phyloP scores from a whole-genome alignment of 2,888 invertebrate species.

The Aromia moschata region DNA sequence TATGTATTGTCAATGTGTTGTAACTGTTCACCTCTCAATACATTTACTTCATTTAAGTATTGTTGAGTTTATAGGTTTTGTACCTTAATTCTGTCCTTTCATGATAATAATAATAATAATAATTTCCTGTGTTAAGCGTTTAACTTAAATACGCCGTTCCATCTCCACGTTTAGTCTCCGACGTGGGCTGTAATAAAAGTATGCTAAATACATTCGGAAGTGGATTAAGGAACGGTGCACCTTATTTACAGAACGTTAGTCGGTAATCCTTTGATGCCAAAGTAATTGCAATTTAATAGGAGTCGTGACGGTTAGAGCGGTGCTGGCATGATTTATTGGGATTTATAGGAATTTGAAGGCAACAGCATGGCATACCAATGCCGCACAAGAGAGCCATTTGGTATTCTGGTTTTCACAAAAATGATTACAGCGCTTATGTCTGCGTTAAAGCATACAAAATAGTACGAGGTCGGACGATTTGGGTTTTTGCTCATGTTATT shows the following conservation, averaged over 20 bases:
- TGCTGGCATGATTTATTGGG: slow-evolving; percentile 25
- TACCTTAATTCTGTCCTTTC: too few species aligned
- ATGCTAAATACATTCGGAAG: slow-evolving; percentile 9
- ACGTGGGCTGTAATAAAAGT: background rate
- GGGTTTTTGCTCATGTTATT: too few species aligned
- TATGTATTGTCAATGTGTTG: too few species aligned
- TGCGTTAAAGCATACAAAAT: too few species aligned
- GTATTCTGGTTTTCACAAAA: slow-evolving; percentile 1
- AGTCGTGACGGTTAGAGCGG: slow-evolving; percentile 22
- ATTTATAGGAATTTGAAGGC: slow-evolving; percentile 9
- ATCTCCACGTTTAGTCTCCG: too few species aligned
- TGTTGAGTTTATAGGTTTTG: too few species aligned
- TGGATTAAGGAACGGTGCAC: slow-evolving; percentile 12
- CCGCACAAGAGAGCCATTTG: background rate
- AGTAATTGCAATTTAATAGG: slow-evolving; percentile 26
- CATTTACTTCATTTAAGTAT: too few species aligned
- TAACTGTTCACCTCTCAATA: too few species aligned
- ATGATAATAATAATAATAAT: too few species aligned
- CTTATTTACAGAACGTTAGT: slow-evolving; percentile 16
- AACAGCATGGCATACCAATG: slow-evolving; percentile 13
- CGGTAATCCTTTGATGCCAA: slow-evolving; percentile 26
- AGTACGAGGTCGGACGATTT: too few species aligned
- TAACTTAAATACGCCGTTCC: too few species aligned
- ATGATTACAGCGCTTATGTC: background rate
- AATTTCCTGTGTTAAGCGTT: too few species aligned